A percentile compares a stretch with the other conserved stretches of the same genome.
Evolutionary conservation across 2,113 vertebrate genomes (phyloP).

Genomic region (Dasyprocta punctata): DNA sequence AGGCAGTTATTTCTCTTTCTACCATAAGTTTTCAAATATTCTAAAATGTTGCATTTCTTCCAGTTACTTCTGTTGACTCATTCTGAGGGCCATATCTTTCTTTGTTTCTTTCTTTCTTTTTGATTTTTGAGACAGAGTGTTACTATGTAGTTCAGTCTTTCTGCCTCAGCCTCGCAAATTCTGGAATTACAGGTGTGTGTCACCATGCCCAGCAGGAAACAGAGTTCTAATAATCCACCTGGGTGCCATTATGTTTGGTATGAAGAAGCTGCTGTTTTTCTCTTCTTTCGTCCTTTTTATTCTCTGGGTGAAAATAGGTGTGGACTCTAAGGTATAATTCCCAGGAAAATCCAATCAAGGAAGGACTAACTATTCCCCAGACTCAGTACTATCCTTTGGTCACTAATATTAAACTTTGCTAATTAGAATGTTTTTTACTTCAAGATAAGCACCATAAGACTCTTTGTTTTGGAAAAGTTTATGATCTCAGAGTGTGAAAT

Average conservation of each 20-base stretch:
- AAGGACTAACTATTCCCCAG: slow-evolving; percentile 44
- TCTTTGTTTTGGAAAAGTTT: slow-evolving; percentile 38
- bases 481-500: neutral
- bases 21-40: neutral
- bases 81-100: neutral
- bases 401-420: slow-evolving; percentile 13
- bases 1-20: too few species aligned
- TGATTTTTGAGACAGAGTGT: too few species aligned
- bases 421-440: slow-evolving; percentile 35
- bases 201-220: neutral
- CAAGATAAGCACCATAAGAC: slow-evolving; percentile 35
- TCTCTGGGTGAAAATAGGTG: slow-evolving; percentile 22
- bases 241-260: neutral
- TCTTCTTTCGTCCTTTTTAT: slow-evolving; percentile 5
- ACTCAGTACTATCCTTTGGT: neutral
- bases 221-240: neutral
- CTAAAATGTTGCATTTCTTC: neutral
- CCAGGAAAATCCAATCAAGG: neutral
- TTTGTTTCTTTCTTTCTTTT: too few species aligned
- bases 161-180: too few species aligned
- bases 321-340: slow-evolving; percentile 41
- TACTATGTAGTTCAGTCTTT: too few species aligned
- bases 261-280: neutral
- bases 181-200: too few species aligned
- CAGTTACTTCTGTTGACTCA: neutral